Evolutionary conservation across 2,797 vertebrate genomes (phyloP).

Genomic region (Chelon labrosus): DNA sequence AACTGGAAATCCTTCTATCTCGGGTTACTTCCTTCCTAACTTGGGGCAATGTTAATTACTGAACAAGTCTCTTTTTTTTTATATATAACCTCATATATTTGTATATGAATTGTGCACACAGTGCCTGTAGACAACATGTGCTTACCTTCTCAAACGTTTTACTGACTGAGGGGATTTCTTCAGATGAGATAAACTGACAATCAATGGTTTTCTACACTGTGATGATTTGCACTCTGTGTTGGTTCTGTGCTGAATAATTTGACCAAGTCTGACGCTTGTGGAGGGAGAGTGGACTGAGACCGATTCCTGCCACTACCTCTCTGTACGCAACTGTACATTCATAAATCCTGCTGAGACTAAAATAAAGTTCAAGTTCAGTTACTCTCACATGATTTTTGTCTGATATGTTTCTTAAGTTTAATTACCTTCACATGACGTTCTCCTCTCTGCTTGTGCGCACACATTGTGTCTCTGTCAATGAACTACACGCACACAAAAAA

Average conservation of each 20-base stretch:
- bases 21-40: constrained; percentile 12
- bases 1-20: constrained; percentile 31
- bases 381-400: constrained; percentile 37
- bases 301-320: constrained; percentile 85
- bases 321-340: constrained; percentile 68
- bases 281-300: constrained; percentile 58
- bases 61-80: neutral
- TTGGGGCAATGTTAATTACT: constrained; percentile 54
- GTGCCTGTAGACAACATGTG: constrained; percentile 12
- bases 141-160: constrained; percentile 15
- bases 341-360: constrained; percentile 83
- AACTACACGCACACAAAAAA: too few relatives aligned
- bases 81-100: constrained; percentile 27
- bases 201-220: constrained; percentile 77
- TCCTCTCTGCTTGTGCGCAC: too few relatives aligned
- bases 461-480: too few relatives aligned
- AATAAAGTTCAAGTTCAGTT: constrained; percentile 76
- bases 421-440: too few relatives aligned
- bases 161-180: constrained; percentile 47
- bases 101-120: constrained; percentile 29
- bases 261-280: constrained; percentile 41
- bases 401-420: neutral
- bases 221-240: constrained; percentile 80
- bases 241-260: constrained; percentile 29
- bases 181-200: constrained; percentile 79